Base-by-base conservation (phyloP, 2,888 invertebrate species). In the Stenichneumon culpator region DNA sequence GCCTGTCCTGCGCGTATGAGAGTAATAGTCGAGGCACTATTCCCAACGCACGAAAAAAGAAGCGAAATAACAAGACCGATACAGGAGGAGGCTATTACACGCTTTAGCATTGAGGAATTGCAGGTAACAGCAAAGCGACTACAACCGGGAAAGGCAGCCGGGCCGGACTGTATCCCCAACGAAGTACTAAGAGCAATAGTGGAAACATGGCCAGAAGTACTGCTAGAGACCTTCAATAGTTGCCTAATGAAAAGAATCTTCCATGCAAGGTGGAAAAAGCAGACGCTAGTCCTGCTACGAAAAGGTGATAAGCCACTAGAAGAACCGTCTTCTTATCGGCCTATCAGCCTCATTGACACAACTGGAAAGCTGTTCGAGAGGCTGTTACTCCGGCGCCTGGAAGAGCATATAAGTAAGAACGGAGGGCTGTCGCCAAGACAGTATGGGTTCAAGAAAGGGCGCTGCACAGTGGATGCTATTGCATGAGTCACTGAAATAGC, bases 1-100 rank as follows among this genome's bases (percentile, higher is more conserved):
- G 72, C 86, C 1, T 85, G 86, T 47, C 87, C 87, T 2, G 28
- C 82, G 4, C 70, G 81, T n/a, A 72, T 89, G 65, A 32, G 79
- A 16, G 74, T 74, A 68, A 89, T 82, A 11, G 88, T 88, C 0
- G 36, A 67, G 0, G 54, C 78, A 7, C 73, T 84, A 47, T 87
- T 87, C 36, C 85, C 87, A 9, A 4, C n/a, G 14, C 79, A 85
- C 1, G 68, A 36, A 50, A 57, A 50, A 67, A 28, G 57, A 28
- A 67, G 22, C 60, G n/a, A 32, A 32, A 32, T 32, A 32, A 32
- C 32, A 65, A 9, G 54, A 44, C 67, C 32, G 32, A 32, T 28
- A 5, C 22, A 2, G 9, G 57, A 16, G 9, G 52, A 70, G 14
- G 1, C 16, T 5, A 6, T 0, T 63, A 36, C 32, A 9, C 68